Conservation (phyloP, 2,113 vertebrate species). For the Azemiops feae region DNA sequence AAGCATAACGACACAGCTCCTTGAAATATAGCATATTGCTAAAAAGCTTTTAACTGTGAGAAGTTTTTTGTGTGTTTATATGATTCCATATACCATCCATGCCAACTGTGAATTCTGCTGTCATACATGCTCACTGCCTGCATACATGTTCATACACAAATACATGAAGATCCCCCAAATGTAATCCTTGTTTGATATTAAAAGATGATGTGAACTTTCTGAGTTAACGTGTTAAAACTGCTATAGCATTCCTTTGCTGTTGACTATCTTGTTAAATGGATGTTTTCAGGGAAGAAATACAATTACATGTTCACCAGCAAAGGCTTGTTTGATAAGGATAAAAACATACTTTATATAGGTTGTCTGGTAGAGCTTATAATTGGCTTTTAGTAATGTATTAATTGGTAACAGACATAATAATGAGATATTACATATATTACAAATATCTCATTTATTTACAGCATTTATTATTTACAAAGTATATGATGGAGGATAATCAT, state of each 20-base stretch:
- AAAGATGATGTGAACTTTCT: not conserved
- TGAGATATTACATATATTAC: not conserved
- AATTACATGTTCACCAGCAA: not conserved
- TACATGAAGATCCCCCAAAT: not conserved
- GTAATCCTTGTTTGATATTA: not conserved
- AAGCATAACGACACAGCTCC: slow-evolving; percentile 1
- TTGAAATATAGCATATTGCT: not conserved
- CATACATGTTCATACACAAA: not conserved
- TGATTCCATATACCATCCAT: not conserved
- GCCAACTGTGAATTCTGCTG: not conserved
- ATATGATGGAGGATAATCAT: not conserved
- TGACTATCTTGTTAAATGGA: not conserved
- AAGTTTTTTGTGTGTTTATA: not conserved
- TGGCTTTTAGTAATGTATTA: not conserved
- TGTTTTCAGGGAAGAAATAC: not conserved
- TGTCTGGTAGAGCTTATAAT: not conserved
- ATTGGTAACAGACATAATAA: not conserved
- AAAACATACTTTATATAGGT: not conserved
- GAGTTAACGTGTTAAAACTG: not conserved
- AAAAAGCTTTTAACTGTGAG: not conserved
- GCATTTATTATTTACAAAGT: not conserved
- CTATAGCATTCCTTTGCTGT: not conserved
- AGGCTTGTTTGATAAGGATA: not conserved
- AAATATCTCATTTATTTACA: not conserved
- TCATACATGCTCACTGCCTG: not conserved